Base-by-base conservation (phyloP, 2,888 invertebrate species). In the Torymus auratus region DNA sequence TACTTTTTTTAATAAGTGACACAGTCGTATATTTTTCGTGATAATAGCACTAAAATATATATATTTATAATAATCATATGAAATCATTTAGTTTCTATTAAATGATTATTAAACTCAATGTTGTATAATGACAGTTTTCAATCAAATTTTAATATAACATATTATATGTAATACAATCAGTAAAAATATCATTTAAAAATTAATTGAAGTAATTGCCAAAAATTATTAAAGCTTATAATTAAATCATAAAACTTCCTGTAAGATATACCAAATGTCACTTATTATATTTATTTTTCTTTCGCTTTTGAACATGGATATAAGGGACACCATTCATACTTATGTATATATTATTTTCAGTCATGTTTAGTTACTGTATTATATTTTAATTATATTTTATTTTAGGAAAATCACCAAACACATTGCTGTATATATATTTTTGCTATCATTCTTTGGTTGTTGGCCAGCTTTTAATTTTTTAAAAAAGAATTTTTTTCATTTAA, bases 341-440 rank as follows among this genome's bases (percentile, higher is more conserved):
- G 73, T 79, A 73, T 62, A 79, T 79, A 79, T 72, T 78, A 67
- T 67, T 17, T 72, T 11, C 15, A 5, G 7, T 55, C 23, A 70
- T 15, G 13, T 17, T 20, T 20, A 28, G 15, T 52, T 58, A 2
- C 15, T 64, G 15, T 58, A 50, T 70, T 67, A 17, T 56, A 56
- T 67, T 56, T 17, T 62, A 61, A 17, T 41, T 52, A 55, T 53
- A 20, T 17, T 23, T 67, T 53, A 20, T 58, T 53, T 53, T 73
- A 78, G 60, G 60, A 50, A 17, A 60, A 7, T 12, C 14, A 61
- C 20, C 56, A 23, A 56, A 56, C 11, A 65, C 10, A 55, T 60
- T 55, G 67, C 61, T 72, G 68, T 78, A 69, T 50, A 81, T 81
- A 69, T 73, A 58, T 70, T 67, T 72, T 67, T 71, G 61, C 76